phyloP scores from a whole-genome alignment of 2,113 vertebrate genomes.

The Spilogale gracilis region DNA sequence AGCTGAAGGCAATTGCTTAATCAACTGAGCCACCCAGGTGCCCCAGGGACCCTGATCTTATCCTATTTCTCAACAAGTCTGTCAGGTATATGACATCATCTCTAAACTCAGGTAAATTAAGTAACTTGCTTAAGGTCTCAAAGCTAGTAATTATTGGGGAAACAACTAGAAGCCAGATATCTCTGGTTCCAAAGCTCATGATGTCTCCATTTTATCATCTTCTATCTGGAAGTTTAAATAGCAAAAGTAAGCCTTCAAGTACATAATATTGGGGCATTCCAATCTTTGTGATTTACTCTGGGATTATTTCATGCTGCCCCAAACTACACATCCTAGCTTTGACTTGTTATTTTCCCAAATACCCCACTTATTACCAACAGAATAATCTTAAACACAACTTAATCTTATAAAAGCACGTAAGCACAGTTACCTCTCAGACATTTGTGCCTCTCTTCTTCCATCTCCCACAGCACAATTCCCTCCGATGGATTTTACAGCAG shows the following conservation, averaged over 20 bases:
- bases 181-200: neutral
- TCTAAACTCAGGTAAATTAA: neutral
- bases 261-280: neutral
- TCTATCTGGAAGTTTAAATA: neutral
- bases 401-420: neutral
- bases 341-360: neutral
- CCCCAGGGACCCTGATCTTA: neutral
- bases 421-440: neutral
- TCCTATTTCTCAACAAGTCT: neutral
- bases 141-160: neutral
- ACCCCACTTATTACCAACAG: neutral
- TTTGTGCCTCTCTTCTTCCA: neutral
- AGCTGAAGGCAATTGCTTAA: neutral
- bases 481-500: neutral
- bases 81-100: neutral
- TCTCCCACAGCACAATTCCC: neutral
- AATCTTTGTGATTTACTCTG: neutral
- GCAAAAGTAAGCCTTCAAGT: neutral
- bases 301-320: neutral
- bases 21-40: neutral
- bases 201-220: neutral
- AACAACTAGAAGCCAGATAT: neutral
- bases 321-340: neutral
- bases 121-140: neutral
- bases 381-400: neutral